Conservation (phyloP, 2,888 invertebrate species). For the Epinotia demarniana region DNA sequence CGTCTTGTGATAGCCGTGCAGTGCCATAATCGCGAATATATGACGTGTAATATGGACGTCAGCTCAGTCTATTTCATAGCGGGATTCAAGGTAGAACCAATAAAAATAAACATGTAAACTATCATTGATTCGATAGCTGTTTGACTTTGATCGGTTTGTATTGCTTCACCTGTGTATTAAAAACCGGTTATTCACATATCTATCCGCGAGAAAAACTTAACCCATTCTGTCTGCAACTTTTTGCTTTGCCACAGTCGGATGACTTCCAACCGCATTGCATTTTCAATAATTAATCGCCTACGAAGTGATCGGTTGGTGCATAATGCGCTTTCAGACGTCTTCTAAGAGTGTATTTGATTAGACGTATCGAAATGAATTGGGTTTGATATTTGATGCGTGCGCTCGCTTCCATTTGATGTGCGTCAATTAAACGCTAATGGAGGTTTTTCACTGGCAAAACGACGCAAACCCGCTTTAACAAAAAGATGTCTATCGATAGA, state of each 20-base stretch:
- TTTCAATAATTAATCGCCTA: conserved; percentile 17
- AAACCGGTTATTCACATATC: not conserved
- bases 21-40: too few relatives aligned
- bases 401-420: not conserved
- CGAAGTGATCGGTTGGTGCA: conserved; percentile 1
- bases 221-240: conserved; percentile 3
- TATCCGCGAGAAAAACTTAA: conserved; percentile 26
- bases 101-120: too few relatives aligned
- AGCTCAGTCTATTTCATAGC: too few relatives aligned
- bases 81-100: too few relatives aligned
- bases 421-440: too few relatives aligned
- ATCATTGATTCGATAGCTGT: not conserved
- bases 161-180: not conserved
- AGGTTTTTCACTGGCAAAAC: too few relatives aligned
- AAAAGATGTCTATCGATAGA: not conserved
- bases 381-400: not conserved
- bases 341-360: not conserved
- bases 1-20: too few relatives aligned
- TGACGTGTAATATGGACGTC: too few relatives aligned
- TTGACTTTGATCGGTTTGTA: not conserved
- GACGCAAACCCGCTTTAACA: too few relatives aligned
- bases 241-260: conserved; percentile 26
- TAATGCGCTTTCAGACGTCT: conserved; percentile 19
- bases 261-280: conserved; percentile 18
- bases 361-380: not conserved